Base-by-base conservation (phyloP, 2,113 vertebrate genomes). In the Menura novaehollandiae region DNA sequence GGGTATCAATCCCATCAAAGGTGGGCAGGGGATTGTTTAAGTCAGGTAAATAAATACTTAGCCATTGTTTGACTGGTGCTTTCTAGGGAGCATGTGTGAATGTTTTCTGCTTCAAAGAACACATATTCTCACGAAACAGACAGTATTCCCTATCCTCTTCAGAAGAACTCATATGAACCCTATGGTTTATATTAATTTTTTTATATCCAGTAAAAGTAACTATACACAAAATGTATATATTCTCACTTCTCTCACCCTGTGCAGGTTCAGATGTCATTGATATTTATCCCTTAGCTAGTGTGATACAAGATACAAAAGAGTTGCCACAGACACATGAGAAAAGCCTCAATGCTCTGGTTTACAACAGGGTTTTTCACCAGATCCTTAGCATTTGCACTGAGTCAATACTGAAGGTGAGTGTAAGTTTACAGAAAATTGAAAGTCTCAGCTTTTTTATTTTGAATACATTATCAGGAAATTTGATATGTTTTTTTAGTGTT, bases 381-480 rank as follows among this genome's bases (percentile, higher is more conserved):
- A 76, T 98, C 46, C 97, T 98, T 51, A 98, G 97, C 46, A 88
- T 98, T 94, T 98, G 98, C 88, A 97, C 98, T 59, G 97, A 97
- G 51, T 98, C 98, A 20, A 8, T 98, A 88, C 86, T 98, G 63
- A 98, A 97, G 96, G 97, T 98, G 27, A 96, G 96, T 87, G n/a
- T 47, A 71, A 66, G 14, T 9, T n/a, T 51, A 73, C 68, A 27
- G 49, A 47, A 90, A 95, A 92, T 60, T 18, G 12, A 37, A 85
- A 73, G 60, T 33, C 12, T 43, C 43, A 63, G 18, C 14, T 64
- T 90, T 68, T 77, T 71, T 89, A 51, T 75, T 59, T 5, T 2
- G 73, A 83, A 21, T 44, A 91, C 71, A 6, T 58, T 76, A 52
- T 35, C 80, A 33, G 32, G 10, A 15, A 66, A 67, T 51, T 87